Evolutionary conservation across 2,888 invertebrate species (phyloP), one percentile per base, ranked within the genome.

Genomic region (Agrotis clavis): DNA sequence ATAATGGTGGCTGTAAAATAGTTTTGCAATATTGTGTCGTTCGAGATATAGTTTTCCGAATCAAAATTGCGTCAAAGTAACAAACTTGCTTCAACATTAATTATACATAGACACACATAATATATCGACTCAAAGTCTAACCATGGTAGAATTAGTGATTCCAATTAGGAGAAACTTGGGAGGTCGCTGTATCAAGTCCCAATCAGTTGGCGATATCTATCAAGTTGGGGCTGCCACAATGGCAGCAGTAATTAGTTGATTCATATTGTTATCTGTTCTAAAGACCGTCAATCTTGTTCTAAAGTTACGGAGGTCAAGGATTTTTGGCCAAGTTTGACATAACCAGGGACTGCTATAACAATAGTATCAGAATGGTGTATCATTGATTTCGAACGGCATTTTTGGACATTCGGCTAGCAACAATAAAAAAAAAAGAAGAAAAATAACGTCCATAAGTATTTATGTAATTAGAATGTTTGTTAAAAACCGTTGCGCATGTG

Each of bases 81-180:
- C 74, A 59, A 74, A 81, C 57, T 57, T 45, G 7, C 14, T 25
- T 19, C 18, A 41, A 64, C 45, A 21, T 19, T 25, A n/a, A n/a
- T n/a, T 62, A 59, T 19, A 71, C 18, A 41, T 48, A 57, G 30
- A n/a, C 13, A 35, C 65, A 53, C 21, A 63, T 68, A 57, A 60
- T 74, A 73, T 47, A 73, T 41, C 25, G 47, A 57, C 48, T 66
- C 19, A 13, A 41, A n/a, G n/a, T 14, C n/a, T 66, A 65, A 83
- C 81, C 69, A 74, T 80, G 84, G 11, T 18, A 56, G 51, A 74
- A 77, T 73, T 75, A 47, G 74, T 69, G 67, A 71, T 66, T 73
- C 82, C 82, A 86, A 86, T 84, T 86, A 83, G 62, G 70, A 65
- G 35, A 41, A 80, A 65, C 60, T 80, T 79, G 35, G 30, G 47